Conservation (phyloP, 2,797 vertebrate genomes). For the Cephalopachus bancanus region DNA sequence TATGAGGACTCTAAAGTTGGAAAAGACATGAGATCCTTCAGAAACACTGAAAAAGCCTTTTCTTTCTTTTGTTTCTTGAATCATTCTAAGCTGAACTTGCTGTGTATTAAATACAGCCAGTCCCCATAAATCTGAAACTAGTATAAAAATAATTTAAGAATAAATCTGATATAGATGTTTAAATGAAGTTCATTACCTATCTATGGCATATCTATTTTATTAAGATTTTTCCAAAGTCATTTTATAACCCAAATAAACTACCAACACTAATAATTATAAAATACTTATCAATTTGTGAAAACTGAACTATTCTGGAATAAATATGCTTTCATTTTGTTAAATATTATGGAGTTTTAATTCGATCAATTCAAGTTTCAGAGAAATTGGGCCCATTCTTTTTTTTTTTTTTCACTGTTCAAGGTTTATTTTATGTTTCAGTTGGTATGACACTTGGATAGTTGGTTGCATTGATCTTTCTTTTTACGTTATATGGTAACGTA, state of each 20-base stretch:
- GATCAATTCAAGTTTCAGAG: not conserved
- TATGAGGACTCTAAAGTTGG: not conserved
- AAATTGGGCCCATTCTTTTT: not conserved
- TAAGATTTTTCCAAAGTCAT: not conserved
- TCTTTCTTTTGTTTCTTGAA: not conserved
- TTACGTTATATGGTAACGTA: too few species aligned
- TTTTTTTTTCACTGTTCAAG: too few species aligned
- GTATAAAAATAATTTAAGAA: not conserved
- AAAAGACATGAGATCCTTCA: not conserved
- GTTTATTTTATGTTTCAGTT: too few species aligned
- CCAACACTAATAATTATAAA: not conserved
- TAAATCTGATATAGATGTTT: constrained; percentile 36
- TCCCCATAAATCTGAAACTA: not conserved
- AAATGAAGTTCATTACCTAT: not conserved
- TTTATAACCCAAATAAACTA: not conserved
- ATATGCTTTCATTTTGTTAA: not conserved
- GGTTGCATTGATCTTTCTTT: too few species aligned
- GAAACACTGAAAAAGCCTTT: not conserved
- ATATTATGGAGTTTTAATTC: not conserved
- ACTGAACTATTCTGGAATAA: not conserved
- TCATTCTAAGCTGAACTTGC: not conserved
- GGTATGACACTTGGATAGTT: too few species aligned
- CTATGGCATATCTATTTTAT: not conserved
- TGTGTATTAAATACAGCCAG: not conserved
- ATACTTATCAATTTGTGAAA: not conserved